phyloP scores from a whole-genome alignment of 2,797 vertebrate species.

The Premnoplex brunnescens region DNA sequence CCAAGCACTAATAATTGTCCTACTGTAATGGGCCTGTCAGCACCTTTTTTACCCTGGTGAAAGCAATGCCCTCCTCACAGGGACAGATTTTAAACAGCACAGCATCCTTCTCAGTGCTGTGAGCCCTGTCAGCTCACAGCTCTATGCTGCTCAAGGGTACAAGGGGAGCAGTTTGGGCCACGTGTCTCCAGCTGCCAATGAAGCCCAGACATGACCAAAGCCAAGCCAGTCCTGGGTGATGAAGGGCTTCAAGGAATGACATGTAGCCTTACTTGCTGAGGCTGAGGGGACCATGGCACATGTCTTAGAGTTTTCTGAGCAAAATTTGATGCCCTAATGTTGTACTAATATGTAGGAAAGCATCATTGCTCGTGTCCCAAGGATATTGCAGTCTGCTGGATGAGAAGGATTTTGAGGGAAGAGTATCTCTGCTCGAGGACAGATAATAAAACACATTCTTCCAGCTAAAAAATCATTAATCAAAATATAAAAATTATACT shows the following conservation, averaged over 20 bases:
- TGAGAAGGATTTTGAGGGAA: background rate
- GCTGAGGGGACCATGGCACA: background rate
- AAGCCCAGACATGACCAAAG: rapidly evolving
- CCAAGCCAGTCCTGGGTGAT: background rate
- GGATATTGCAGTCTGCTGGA: background rate
- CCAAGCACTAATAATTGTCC: background rate
- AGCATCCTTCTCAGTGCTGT: background rate
- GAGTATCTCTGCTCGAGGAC: background rate
- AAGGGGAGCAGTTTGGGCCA: background rate
- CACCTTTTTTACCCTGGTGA: background rate
- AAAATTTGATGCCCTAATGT: background rate
- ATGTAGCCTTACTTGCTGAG: background rate
- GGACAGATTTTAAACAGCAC: background rate
- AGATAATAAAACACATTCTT: background rate
- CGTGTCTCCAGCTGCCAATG: background rate
- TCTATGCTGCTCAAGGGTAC: rapidly evolving
- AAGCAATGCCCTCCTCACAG: rapidly evolving
- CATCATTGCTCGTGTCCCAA: background rate
- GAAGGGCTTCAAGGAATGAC: background rate
- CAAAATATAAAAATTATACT: background rate
- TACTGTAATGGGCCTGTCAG: rapidly evolving
- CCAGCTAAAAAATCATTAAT: background rate
- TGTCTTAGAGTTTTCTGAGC: background rate
- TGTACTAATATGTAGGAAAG: background rate
- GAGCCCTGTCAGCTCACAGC: background rate